Percentiles rank a stretch among this genome's conserved stretches.
Conservation (phyloP, 2,888 invertebrate species). For the Netelia virgata region DNA sequence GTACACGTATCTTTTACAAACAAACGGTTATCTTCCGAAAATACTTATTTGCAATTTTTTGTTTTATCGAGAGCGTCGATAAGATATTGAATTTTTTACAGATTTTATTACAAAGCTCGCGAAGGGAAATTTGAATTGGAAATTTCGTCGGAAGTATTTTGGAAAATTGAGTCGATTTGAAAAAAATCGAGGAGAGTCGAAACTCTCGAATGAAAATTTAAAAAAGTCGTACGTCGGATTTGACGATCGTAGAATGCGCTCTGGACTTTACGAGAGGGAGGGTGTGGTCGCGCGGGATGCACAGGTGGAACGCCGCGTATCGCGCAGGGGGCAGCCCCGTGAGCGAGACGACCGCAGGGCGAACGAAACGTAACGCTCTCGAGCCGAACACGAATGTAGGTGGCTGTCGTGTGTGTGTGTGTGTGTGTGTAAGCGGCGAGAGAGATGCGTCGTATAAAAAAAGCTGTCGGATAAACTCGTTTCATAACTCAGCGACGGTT, state of each 20-base stretch:
- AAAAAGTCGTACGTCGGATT: neutral
- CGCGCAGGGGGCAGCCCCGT: conserved; percentile 28
- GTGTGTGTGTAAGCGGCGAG: conserved; percentile 26
- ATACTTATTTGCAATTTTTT: too few species aligned
- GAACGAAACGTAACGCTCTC: conserved; percentile 37
- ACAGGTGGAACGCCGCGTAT: conserved; percentile 60
- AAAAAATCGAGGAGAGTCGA: too few species aligned
- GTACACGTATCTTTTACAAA: conserved; percentile 1
- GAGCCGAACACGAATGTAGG: neutral
- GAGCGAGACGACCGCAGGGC: conserved; percentile 23
- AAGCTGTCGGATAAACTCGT: conserved; percentile 65
- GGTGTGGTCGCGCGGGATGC: conserved; percentile 38
- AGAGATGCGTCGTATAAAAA: conserved; percentile 44
- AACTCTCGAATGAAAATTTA: too few species aligned
- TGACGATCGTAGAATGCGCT: conserved; percentile 33
- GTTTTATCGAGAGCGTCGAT: neutral
- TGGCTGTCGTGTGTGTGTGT: too few species aligned
- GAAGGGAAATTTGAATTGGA: too few species aligned
- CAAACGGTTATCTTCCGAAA: too few species aligned
- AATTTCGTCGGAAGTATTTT: too few species aligned
- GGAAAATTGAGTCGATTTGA: too few species aligned
- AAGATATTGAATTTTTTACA: neutral
- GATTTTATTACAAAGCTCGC: too few species aligned
- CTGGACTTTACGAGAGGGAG: conserved; percentile 5
- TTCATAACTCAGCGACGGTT: conserved; percentile 52